These are phyloP conservation scores for Nemopilema nomurai DNA, from an alignment of 30 jellyfish, hydroid and myxozoan genomes.

Conservation along the genomic window DNA sequence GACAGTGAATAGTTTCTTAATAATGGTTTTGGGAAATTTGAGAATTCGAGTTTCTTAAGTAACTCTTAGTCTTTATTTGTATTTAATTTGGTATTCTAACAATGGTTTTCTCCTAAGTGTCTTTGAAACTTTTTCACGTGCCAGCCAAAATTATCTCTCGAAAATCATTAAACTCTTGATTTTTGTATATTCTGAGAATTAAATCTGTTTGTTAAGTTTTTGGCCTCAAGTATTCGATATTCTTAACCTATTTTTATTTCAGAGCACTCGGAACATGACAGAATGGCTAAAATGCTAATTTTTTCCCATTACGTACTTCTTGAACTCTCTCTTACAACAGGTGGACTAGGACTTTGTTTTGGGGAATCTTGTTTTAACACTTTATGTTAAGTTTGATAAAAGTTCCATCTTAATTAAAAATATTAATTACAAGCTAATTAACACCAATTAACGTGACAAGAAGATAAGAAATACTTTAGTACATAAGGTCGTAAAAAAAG, in stretches of 20 bases:
- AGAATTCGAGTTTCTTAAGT: neutral
- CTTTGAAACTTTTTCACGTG: neutral
- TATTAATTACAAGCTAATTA: neutral
- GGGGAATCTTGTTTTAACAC: neutral
- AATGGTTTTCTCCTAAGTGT: neutral
- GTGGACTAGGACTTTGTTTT: neutral
- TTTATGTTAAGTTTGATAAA: neutral
- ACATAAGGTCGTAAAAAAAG: neutral
- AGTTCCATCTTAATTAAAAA: neutral
- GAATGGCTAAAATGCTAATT: neutral
- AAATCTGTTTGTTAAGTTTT: neutral
- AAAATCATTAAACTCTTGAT: neutral
- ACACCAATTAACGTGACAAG: constrained; percentile 1
- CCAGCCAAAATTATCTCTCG: neutral
- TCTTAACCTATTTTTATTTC: neutral
- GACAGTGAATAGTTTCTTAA: neutral
- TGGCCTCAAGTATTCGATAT: neutral
- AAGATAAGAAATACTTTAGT: neutral
- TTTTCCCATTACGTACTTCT: neutral
- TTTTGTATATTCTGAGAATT: neutral
- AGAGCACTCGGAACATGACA: too few species aligned
- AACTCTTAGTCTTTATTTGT: neutral
- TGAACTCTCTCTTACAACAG: neutral
- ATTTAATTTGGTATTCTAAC: neutral
- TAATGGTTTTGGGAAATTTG: neutral